A percentile compares a stretch with the other conserved stretches of the same genome.
phyloP scores from a whole-genome alignment of 2,113 vertebrate genomes.

The Cheirogaleus medius region DNA sequence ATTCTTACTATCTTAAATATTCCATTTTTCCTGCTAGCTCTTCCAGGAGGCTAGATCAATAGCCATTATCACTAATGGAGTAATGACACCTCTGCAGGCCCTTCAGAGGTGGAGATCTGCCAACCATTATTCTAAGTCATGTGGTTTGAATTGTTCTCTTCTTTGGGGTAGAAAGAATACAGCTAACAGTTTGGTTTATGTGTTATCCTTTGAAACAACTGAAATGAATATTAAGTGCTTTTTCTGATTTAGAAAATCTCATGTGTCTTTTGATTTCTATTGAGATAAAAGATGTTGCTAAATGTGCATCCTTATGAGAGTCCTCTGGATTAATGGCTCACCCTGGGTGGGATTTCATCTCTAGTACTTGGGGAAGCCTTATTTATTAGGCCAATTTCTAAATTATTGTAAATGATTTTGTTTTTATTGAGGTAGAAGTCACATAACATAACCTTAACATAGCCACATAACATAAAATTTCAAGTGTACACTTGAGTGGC shows the following conservation, averaged over 20 bases:
- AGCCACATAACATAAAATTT: not conserved
- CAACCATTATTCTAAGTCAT: conserved; percentile 1
- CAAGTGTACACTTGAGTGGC: not conserved
- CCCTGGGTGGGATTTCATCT: not conserved
- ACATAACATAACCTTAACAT: not conserved
- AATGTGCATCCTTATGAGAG: not conserved
- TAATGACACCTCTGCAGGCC: conserved; percentile 7
- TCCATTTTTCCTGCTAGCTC: not conserved
- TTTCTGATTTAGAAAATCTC: not conserved
- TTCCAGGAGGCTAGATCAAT: conserved; percentile 73
- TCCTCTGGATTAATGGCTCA: not conserved
- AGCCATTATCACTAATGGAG: conserved; percentile 78
- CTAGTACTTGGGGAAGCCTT: not conserved
- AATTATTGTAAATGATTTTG: not conserved
- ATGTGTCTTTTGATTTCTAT: not conserved
- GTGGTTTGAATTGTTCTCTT: conserved; percentile 41
- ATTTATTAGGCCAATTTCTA: not conserved
- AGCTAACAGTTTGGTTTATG: conserved; percentile 4
- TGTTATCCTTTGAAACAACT: not conserved
- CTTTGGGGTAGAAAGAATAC: not conserved
- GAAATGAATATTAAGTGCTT: conserved; percentile 4
- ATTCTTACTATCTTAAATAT: not conserved
- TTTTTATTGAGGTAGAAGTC: not conserved
- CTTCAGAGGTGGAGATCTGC: conserved; percentile 64
- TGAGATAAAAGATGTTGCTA: not conserved